phyloP scores from a whole-genome alignment of 2,888 invertebrate genomes.

The Melieria crassipennis region DNA sequence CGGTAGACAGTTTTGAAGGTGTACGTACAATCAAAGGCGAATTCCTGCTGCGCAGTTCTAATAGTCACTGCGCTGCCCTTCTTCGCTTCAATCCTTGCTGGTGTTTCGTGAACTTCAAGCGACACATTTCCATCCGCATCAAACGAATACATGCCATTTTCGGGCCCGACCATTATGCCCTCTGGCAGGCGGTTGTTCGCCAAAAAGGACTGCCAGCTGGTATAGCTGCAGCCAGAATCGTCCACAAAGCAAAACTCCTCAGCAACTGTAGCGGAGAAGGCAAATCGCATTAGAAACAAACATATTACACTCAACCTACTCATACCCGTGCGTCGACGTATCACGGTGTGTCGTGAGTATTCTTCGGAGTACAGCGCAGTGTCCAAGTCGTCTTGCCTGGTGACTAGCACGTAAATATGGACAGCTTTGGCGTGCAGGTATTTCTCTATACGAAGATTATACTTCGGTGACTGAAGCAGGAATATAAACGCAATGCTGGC shows the following conservation, averaged over 20 bases:
- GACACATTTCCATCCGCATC: conserved; percentile 38
- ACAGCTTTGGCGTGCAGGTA: too few species aligned
- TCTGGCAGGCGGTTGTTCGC: conserved; percentile 64
- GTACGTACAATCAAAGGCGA: background rate
- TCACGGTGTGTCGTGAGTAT: conserved; percentile 57
- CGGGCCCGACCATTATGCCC: conserved; percentile 67
- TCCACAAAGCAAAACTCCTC: conserved; percentile 53
- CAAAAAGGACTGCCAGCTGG: conserved; percentile 66
- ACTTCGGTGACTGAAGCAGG: too few species aligned
- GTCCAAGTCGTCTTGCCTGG: conserved; percentile 42
- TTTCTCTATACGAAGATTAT: too few species aligned
- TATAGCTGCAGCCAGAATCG: conserved; percentile 65
- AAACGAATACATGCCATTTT: conserved; percentile 61
- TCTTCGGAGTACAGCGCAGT: conserved; percentile 42
- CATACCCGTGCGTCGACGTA: conserved; percentile 58
- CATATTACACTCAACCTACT: conserved; percentile 44
- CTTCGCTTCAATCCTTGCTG: conserved; percentile 42
- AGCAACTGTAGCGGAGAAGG: background rate
- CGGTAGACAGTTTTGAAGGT: background rate
- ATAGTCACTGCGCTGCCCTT: conserved; percentile 13
- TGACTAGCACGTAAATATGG: conserved; percentile 55
- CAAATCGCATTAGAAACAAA: background rate
- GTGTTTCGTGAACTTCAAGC: conserved; percentile 52
- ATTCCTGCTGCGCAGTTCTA: conserved; percentile 2
- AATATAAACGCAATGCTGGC: too few species aligned